These are phyloP conservation scores for Drosophila paramelanica DNA, from an alignment of 2,888 invertebrate genomes.

Conservation along the genomic window DNA sequence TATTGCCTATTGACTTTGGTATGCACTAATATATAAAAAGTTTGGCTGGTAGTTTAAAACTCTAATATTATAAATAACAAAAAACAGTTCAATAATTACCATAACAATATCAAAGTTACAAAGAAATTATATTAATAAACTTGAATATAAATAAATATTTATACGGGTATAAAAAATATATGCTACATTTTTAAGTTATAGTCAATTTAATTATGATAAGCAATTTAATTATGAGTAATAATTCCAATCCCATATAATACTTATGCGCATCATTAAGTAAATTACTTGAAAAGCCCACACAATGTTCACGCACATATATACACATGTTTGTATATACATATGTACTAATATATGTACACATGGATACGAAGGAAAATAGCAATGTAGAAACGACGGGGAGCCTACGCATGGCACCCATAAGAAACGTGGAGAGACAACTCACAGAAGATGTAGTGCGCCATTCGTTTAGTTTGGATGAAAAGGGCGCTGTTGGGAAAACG, in stretches of 20 bases:
- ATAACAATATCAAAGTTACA: too few relatives aligned
- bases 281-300: conserved; percentile 17
- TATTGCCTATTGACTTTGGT: too few relatives aligned
- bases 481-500: conserved; percentile 47
- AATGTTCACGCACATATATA: conserved; percentile 10
- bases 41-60: too few relatives aligned
- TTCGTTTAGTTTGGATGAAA: conserved; percentile 30
- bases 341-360: not conserved
- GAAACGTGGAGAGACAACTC: conserved; percentile 33
- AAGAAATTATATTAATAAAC: too few relatives aligned
- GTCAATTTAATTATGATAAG: not conserved
- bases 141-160: too few relatives aligned
- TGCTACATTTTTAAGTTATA: not conserved
- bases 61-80: too few relatives aligned
- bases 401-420: conserved; percentile 49
- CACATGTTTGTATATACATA: not conserved
- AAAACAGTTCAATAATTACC: too few relatives aligned
- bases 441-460: conserved; percentile 49
- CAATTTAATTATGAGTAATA: conserved; percentile 14
- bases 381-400: conserved; percentile 9
- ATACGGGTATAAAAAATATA: too few relatives aligned
- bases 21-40: too few relatives aligned
- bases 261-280: conserved; percentile 14
- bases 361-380: not conserved
- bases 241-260: conserved; percentile 1